phyloP scores from a whole-genome alignment of 2,888 invertebrate genomes.

The Tetranychus truncatus region DNA sequence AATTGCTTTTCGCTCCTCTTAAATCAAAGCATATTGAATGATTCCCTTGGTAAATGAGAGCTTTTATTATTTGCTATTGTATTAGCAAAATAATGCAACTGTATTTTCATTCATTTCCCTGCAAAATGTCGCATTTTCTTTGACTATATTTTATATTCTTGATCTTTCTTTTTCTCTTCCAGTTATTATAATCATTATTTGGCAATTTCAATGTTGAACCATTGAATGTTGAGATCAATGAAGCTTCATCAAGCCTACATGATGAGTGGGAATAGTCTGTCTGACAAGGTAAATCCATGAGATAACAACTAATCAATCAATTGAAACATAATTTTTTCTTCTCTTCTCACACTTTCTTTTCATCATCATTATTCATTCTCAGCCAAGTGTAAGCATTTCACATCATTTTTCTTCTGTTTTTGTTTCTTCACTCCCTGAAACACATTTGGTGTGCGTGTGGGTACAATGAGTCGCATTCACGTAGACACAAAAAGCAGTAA shows the following conservation, averaged over 20 bases:
- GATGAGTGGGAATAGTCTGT: too few species aligned
- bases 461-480: too few species aligned
- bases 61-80: background rate
- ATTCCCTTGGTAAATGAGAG: background rate
- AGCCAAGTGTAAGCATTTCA: background rate
- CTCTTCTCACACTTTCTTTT: background rate
- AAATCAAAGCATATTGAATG: background rate
- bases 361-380: background rate
- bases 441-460: too few species aligned
- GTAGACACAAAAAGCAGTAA: background rate
- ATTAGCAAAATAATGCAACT: background rate
- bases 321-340: background rate
- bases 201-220: too few species aligned
- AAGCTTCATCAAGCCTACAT: too few species aligned
- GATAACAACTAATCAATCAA: background rate
- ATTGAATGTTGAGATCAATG: too few species aligned
- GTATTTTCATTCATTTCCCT: too few species aligned
- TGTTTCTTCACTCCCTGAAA: too few species aligned
- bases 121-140: background rate
- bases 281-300: background rate
- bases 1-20: background rate
- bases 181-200: background rate
- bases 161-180: background rate
- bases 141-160: background rate
- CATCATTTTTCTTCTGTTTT: too few species aligned